These are phyloP conservation scores for Aythya baeri DNA, from an alignment of 2,113 vertebrate genomes.

Conservation along the genomic window DNA sequence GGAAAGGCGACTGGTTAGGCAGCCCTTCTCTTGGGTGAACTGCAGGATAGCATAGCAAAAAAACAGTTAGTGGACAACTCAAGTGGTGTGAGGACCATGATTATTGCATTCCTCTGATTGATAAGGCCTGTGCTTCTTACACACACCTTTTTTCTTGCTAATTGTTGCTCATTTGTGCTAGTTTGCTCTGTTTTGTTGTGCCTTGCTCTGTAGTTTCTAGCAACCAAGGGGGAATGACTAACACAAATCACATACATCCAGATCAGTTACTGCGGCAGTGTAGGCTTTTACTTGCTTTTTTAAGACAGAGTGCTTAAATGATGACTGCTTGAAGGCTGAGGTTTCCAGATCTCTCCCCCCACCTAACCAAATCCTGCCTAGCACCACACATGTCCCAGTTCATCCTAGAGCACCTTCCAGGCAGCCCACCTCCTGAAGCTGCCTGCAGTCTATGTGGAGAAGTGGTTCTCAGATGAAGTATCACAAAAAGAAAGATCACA, in stretches of 20 bases:
- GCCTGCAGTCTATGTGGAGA: not conserved
- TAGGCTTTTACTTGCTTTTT: not conserved
- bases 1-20: not conserved
- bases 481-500: conserved; percentile 1
- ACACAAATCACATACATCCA: not conserved
- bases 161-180: not conserved
- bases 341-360: not conserved
- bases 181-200: not conserved
- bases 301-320: not conserved
- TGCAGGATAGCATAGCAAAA: not conserved
- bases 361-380: not conserved
- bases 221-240: not conserved
- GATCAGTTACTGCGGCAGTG: not conserved
- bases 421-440: not conserved
- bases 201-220: not conserved
- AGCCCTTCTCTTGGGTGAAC: not conserved
- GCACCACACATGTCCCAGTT: conserved; percentile 3
- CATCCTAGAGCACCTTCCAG: not conserved
- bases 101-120: not conserved
- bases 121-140: not conserved
- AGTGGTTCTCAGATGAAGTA: not conserved
- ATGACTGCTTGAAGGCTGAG: not conserved
- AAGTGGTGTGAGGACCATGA: not conserved
- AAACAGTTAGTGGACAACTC: not conserved
- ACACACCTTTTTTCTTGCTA: not conserved